Evolutionary conservation across 2,797 vertebrate species (phyloP).

Genomic region (Pitangus sulphuratus): DNA sequence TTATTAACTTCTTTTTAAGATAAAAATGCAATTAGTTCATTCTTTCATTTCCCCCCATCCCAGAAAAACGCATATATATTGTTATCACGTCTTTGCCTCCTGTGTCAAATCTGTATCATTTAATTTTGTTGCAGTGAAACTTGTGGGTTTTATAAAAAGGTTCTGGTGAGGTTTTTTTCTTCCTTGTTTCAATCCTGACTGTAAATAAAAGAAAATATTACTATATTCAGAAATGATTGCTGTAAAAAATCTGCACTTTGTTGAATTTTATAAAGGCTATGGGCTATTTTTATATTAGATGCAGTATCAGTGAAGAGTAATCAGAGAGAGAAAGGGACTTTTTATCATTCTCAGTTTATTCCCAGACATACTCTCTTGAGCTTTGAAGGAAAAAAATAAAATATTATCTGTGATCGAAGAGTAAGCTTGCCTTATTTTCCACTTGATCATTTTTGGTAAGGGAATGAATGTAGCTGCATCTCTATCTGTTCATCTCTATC

Average conservation of each 20-base stretch:
- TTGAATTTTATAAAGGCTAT: constrained; percentile 26
- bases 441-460: constrained; percentile 9
- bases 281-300: constrained; percentile 41
- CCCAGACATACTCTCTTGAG: constrained; percentile 29
- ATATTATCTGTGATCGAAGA: background rate
- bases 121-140: constrained; percentile 20
- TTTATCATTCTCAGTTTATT: constrained; percentile 28
- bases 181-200: background rate
- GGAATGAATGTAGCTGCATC: background rate
- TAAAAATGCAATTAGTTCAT: constrained; percentile 74
- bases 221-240: background rate
- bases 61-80: background rate
- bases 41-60: constrained; percentile 49
- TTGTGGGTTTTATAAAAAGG: background rate
- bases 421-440: constrained; percentile 4
- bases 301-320: constrained; percentile 27
- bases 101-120: constrained; percentile 40
- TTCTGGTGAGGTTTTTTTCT: background rate
- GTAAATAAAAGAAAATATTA: constrained; percentile 48
- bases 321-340: constrained; percentile 26
- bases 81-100: constrained; percentile 22
- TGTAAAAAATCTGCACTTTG: constrained; percentile 23
- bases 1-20: constrained; percentile 72
- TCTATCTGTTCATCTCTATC: background rate
- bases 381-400: background rate